Evolutionary conservation across 1,140 invertebrate species (phyloP).

Genomic region (Pseudomyrmex cubaensis): DNA sequence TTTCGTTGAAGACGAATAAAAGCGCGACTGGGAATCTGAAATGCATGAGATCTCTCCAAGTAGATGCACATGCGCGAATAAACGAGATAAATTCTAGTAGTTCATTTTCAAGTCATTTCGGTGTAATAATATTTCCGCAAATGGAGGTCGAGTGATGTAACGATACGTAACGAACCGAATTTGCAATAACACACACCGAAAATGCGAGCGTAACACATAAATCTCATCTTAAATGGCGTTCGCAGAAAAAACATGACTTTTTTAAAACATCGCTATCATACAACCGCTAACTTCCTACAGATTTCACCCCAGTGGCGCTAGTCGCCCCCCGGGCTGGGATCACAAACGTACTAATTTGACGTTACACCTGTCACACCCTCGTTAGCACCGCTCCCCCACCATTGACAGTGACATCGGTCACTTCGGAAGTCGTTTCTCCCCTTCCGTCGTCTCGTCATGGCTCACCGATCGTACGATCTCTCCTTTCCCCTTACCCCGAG

Average conservation of each 20-base stretch:
- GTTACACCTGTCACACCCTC: slow-evolving; percentile 60
- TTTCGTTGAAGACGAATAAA: neutral
- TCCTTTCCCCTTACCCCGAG: neutral
- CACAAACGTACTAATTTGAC: slow-evolving; percentile 55
- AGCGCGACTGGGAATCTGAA: neutral
- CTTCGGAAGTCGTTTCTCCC: slow-evolving; percentile 36
- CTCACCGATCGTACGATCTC: slow-evolving; percentile 20
- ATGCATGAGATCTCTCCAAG: no score
- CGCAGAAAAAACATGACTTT: neutral
- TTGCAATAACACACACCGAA: neutral
- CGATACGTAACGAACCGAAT: neutral
- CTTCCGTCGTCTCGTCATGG: slow-evolving; percentile 50
- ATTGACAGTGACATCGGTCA: slow-evolving; percentile 59
- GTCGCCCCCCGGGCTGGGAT: neutral
- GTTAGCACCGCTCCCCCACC: slow-evolving; percentile 25
- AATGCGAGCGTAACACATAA: neutral
- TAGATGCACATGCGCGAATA: no score
- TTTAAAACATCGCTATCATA: slow-evolving; percentile 21
- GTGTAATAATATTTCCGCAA: neutral
- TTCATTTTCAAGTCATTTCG: neutral
- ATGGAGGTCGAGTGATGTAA: neutral
- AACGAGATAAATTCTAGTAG: no score
- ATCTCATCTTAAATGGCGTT: neutral
- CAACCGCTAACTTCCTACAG: slow-evolving; percentile 1
- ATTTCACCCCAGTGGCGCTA: slow-evolving; percentile 22